Conservation (phyloP, 30 jellyfish, hydroid and myxozoan species). For the Turritopsis rubra region DNA sequence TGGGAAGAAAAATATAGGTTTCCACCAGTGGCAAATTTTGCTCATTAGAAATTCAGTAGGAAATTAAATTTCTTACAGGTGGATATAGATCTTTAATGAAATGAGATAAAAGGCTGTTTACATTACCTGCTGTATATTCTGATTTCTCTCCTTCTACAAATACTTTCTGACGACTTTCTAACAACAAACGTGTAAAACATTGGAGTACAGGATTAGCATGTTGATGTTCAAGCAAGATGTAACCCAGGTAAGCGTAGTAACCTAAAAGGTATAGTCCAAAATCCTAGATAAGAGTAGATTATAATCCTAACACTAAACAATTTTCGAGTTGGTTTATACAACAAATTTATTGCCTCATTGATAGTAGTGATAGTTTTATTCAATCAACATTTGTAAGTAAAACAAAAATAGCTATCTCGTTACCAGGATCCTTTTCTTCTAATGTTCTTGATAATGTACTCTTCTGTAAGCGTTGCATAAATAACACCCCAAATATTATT, state of each 20-base stretch:
- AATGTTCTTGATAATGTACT: constrained; percentile 69
- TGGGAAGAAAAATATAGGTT: no score
- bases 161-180: constrained; percentile 12
- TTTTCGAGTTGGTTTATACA: no score
- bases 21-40: no score
- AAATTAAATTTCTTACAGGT: no score
- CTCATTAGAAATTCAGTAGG: background rate
- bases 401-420: background rate
- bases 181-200: constrained; percentile 50
- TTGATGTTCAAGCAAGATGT: constrained; percentile 64
- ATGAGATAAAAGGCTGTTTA: background rate
- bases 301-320: no score
- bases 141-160: background rate
- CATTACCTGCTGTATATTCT: background rate
- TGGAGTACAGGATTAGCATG: constrained; percentile 82
- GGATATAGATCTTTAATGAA: no score
- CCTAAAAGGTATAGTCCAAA: constrained; percentile 37
- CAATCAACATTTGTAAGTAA: background rate
- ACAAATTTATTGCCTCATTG: no score
- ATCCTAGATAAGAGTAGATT: background rate
- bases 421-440: constrained; percentile 88
- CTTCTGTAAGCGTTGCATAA: constrained; percentile 71
- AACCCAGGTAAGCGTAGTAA: constrained; percentile 69
- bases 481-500: constrained; percentile 56
- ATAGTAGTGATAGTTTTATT: no score